Evolutionary conservation across 2,888 invertebrate genomes (phyloP), one percentile per base, ranked within the genome.

Genomic region (Ormia ochracea): DNA sequence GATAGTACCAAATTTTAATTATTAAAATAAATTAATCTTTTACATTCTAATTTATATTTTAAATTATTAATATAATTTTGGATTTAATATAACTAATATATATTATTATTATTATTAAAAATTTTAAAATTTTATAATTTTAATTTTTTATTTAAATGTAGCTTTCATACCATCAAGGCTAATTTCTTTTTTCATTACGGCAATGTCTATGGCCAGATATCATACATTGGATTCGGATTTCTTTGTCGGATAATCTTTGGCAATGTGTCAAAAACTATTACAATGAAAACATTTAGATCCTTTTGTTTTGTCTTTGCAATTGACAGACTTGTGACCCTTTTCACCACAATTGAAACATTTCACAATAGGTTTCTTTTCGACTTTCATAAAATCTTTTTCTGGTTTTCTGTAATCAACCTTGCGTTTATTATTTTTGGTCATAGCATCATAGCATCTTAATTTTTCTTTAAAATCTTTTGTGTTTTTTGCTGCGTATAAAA

Each of bases 311-410:
- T 78, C 48, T 10, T 61, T 69, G 9, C 78, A 82, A 6, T 54
- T 52, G 14, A 21, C 38, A 0, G 75, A 74, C 19, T 41, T 41
- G 33, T 78, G 81, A 3, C 79, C 82, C 19, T 68, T 82, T 7
- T 17, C 48, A n/a, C 80, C 80, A 54, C 76, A 82, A 48, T 82
- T 82, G 26, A 58, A 82, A 45, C 78, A 81, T 28, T 26, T 59
- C 3, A 31, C 33, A 38, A 33, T 43, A 10, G 33, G n/a, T 4
- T 26, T 59, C 12, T 41, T 21, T 17, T 21, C 28, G 0, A 28
- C 12, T 4, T 59, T 28, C 17, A 23, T n/a, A 23, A 23, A 12
- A n/a, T 23, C 21, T 17, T 23, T 56, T 6, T 23, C 56, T 9
- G 0, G n/a, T 21, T 23, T 56, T 10, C 9, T 23, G 14, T 14